These are phyloP conservation scores for Cryptomyrus ogoouensis DNA, from an alignment of 2,113 vertebrate genomes.

Conservation along the genomic window DNA sequence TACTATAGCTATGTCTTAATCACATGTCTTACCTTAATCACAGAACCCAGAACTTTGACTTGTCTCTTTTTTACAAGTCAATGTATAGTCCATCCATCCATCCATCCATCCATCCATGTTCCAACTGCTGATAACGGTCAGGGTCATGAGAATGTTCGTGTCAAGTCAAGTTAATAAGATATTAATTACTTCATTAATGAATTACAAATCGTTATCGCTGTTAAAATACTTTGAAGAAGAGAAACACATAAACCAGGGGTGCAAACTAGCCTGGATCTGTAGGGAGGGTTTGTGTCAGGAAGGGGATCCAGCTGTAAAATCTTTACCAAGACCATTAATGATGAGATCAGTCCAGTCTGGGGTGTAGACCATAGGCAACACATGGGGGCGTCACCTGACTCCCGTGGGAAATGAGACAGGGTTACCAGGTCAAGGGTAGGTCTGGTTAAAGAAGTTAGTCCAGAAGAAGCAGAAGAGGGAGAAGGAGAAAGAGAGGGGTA, in stretches of 20 bases:
- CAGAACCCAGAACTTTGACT: neutral
- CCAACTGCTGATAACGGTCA: neutral
- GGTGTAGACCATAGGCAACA: neutral
- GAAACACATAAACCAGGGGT: neutral
- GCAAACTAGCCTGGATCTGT: neutral
- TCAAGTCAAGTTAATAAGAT: neutral
- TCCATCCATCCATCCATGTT: neutral
- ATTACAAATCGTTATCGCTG: neutral
- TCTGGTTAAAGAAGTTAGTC: neutral
- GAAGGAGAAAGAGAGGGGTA: neutral
- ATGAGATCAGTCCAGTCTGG: neutral
- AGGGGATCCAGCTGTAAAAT: neutral
- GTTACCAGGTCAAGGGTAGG: neutral
- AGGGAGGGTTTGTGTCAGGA: neutral
- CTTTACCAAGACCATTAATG: neutral
- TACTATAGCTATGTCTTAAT: neutral
- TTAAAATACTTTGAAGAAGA: neutral
- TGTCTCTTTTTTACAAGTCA: neutral
- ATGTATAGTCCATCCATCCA: neutral
- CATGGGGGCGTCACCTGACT: neutral
- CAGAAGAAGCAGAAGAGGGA: neutral
- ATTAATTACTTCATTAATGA: neutral
- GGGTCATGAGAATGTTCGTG: neutral
- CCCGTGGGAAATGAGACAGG: neutral
- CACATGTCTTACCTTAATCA: neutral